phyloP scores from a whole-genome alignment of 2,113 vertebrate species.

The Chaetodon auriga region DNA sequence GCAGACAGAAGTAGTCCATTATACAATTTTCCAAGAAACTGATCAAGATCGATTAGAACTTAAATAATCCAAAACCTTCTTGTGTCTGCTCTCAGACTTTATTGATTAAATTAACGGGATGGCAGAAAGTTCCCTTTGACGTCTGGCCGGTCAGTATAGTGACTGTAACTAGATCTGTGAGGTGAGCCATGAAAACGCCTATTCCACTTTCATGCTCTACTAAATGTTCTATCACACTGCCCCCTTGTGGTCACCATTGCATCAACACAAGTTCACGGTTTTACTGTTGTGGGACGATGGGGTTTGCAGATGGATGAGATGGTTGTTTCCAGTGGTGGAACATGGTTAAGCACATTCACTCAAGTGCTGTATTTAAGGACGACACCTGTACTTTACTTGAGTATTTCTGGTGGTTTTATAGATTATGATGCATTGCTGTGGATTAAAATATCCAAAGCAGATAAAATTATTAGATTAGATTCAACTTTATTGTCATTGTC shows the following conservation, averaged over 20 bases:
- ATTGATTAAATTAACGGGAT: conserved; percentile 57
- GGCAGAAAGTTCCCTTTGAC: conserved; percentile 33
- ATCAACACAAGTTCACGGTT: neutral
- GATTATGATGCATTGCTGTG: no score
- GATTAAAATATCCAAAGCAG: no score
- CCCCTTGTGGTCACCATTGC: conserved; percentile 69
- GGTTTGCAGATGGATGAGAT: neutral
- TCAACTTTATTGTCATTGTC: no score
- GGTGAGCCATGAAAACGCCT: conserved; percentile 38
- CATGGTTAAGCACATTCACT: neutral
- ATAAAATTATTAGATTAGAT: no score
- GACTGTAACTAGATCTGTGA: conserved; percentile 59
- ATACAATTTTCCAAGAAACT: conserved; percentile 45
- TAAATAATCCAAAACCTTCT: conserved; percentile 36
- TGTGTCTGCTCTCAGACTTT: neutral
- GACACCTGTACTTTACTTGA: neutral
- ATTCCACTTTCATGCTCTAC: conserved; percentile 19
- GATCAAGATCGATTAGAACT: conserved; percentile 32
- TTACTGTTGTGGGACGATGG: neutral
- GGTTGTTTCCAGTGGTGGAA: neutral
- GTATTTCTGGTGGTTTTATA: neutral
- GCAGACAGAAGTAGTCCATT: conserved; percentile 23
- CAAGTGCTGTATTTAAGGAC: neutral
- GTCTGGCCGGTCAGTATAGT: neutral
- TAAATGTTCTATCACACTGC: conserved; percentile 61